Evolutionary conservation across 23 tunicate genomes (phyloP).

Genomic region (Ciona savignyi): DNA sequence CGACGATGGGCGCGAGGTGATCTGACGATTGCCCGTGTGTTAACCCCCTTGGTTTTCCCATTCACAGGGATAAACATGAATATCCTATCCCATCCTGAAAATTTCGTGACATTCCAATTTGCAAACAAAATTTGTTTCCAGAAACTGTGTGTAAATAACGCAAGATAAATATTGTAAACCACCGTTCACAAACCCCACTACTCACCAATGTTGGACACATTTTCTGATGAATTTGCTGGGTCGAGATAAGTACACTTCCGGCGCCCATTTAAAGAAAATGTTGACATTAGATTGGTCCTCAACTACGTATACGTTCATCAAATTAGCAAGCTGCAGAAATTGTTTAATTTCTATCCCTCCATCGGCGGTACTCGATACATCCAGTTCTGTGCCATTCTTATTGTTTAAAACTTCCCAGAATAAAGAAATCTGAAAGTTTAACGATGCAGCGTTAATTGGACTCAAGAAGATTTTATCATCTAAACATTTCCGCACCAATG

Average conservation of each 20-base stretch:
- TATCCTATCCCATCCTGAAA: no score
- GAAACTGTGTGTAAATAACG: no score
- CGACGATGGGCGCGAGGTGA: no score
- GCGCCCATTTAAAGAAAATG: slow-evolving; percentile 26
- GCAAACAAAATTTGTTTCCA: no score
- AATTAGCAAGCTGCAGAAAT: slow-evolving; percentile 51
- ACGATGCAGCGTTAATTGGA: no score
- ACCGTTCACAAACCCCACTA: background rate
- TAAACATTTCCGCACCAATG: no score
- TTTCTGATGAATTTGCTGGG: slow-evolving; percentile 44
- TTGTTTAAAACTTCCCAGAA: slow-evolving; percentile 60
- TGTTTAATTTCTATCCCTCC: slow-evolving; percentile 29
- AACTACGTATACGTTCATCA: slow-evolving; percentile 59
- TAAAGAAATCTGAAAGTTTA: slow-evolving; percentile 25
- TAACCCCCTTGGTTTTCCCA: no score
- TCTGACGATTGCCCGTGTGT: no score
- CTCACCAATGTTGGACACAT: slow-evolving; percentile 54
- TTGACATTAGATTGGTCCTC: slow-evolving; percentile 32
- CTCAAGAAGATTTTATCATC: no score
- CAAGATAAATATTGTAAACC: no score
- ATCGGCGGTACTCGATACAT: background rate
- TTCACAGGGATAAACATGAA: no score
- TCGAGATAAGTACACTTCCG: slow-evolving; percentile 37
- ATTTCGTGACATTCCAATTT: no score
- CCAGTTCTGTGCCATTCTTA: background rate